A percentile compares a stretch with the other conserved stretches of the same genome.
These are phyloP conservation scores for Dendrocincla tyrannina DNA, from an alignment of 2,797 vertebrate species.

Conservation along the genomic window DNA sequence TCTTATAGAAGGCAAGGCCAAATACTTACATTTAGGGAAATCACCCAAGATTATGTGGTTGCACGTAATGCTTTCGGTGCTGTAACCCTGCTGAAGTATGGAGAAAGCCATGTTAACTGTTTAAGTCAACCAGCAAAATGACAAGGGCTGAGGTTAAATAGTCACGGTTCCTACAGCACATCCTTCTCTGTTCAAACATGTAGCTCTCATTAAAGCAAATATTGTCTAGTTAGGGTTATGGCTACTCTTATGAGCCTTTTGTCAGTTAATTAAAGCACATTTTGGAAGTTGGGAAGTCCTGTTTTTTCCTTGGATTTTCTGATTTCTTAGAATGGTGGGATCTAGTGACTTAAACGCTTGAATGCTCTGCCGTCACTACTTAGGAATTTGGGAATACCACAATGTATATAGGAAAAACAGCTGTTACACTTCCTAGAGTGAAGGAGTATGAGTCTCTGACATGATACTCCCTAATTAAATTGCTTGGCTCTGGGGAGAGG, in stretches of 20 bases:
- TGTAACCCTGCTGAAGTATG: not conserved
- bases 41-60: not conserved
- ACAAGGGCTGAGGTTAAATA: not conserved
- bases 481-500: not conserved
- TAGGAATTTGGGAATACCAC: conserved; percentile 49
- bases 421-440: conserved; percentile 45
- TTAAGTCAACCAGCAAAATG: not conserved
- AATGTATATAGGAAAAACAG: conserved; percentile 10
- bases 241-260: not conserved
- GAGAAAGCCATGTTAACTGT: not conserved
- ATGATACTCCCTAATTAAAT: conserved; percentile 26
- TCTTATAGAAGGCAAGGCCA: not conserved
- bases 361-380: not conserved
- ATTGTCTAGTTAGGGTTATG: not conserved
- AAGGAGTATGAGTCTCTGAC: conserved; percentile 24
- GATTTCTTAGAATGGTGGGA: conserved; percentile 35
- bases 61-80: not conserved
- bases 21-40: not conserved
- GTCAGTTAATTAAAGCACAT: not conserved
- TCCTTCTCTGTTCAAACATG: not conserved
- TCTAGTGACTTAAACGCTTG: not conserved
- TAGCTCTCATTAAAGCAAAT: not conserved
- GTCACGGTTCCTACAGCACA: not conserved
- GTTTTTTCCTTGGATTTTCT: conserved; percentile 14
- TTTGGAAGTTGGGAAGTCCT: not conserved